Base-by-base conservation (phyloP, 2,113 vertebrate genomes). In the Megaceryle maxima region DNA sequence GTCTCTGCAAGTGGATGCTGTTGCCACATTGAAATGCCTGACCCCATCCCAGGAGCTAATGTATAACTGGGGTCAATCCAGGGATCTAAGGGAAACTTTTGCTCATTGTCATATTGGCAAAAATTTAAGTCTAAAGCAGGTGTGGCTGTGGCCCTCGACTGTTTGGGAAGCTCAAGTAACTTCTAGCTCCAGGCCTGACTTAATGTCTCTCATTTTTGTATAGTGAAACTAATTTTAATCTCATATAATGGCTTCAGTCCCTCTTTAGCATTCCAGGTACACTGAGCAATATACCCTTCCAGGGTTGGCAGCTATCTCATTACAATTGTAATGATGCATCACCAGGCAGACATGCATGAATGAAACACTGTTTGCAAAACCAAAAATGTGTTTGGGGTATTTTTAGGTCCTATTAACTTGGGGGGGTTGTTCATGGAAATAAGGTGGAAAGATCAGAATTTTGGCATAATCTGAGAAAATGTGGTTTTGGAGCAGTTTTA, bases 351-450 rank as follows among this genome's bases (percentile, higher is more conserved):
- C 29, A 9, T 15, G 48, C 16, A 50, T 72, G 86, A 81, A 74
- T 64, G 60, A 84, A 91, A 37, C 18, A 4, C 41, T 66, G 79
- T 92, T 91, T 95, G 90, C 64, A 92, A 96, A 93, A 88, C n/a
- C 39, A 72, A 87, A 93, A 76, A 41, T 43, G 51, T 46, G 29
- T 92, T 91, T 94, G 75, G 91, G 41, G 44, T 88, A 75, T 63
- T 81, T 94, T 94, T 92, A 86, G 50, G 37, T 83, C 46, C 37
- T 89, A 33, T 75, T 79, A 72, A 91, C 24, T 78, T n/a, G 20
- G 48, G 44, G 39, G 39, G n/a, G 26, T 37, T 89, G 41, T 77
- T 92, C 73, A 28, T 4, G 28, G 69, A 88, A 75, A 68, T 68
- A 56, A 70, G 7, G 28, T 26, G 31, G 69, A 48, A 92, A 75